These are phyloP conservation scores for Dipus sagitta DNA, from an alignment of 2,797 vertebrate species.

Conservation along the genomic window DNA sequence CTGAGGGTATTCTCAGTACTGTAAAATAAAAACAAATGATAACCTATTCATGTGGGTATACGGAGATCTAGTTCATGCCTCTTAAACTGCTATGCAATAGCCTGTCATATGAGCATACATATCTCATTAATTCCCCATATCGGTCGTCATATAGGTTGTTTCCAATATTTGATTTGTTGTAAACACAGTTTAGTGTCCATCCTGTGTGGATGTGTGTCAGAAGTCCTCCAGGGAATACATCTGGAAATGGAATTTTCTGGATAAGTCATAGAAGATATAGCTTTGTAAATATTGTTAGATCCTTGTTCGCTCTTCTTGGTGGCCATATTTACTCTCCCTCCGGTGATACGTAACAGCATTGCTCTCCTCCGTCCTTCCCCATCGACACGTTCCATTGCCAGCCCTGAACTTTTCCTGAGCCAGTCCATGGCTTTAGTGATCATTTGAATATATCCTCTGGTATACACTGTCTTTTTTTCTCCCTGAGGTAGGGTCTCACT, in stretches of 20 bases:
- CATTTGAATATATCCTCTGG: background rate
- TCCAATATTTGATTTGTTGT: background rate
- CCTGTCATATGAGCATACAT: background rate
- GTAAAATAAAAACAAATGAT: background rate
- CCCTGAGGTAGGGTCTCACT: background rate
- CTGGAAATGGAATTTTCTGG: conserved; percentile 29
- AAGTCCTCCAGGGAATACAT: background rate
- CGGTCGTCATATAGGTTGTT: background rate
- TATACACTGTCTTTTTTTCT: background rate
- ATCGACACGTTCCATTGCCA: background rate
- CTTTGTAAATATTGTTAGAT: conserved; percentile 15
- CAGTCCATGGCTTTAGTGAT: background rate
- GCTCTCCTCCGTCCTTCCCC: background rate
- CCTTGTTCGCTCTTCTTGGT: conserved; percentile 8
- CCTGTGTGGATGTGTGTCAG: background rate
- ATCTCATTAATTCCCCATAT: background rate
- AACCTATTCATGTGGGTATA: background rate
- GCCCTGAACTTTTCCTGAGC: background rate
- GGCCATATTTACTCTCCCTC: background rate
- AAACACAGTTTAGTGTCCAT: background rate
- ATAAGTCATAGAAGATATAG: background rate
- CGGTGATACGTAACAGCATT: background rate
- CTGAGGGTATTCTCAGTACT: background rate
- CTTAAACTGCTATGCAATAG: background rate
- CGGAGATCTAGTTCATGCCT: conserved; percentile 2